A percentile compares a stretch with the other conserved stretches of the same genome.
Evolutionary conservation across 2,888 invertebrate species (phyloP).

Genomic region (Aplocera efformata): DNA sequence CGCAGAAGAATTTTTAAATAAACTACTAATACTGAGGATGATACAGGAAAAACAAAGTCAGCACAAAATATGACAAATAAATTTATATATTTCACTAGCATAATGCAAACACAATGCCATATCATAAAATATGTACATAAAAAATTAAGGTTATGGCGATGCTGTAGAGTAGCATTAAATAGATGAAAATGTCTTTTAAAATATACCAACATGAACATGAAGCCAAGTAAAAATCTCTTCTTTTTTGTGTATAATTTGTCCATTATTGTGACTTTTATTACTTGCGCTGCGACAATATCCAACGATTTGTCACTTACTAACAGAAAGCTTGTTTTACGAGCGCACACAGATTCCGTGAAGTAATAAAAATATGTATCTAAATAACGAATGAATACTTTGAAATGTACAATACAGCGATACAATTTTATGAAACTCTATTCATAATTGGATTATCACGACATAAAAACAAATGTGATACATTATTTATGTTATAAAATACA

Average conservation of each 20-base stretch:
- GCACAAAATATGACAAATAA: background rate
- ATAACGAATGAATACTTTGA: conserved; percentile 61
- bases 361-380: conserved; percentile 59
- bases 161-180: conserved; percentile 9
- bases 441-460: conserved; percentile 39
- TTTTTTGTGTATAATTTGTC: conserved; percentile 58
- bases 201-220: conserved; percentile 27
- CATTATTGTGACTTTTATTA: conserved; percentile 60
- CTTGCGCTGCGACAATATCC: conserved; percentile 53
- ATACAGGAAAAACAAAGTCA: too few relatives aligned
- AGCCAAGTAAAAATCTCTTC: conserved; percentile 45
- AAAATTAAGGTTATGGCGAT: conserved; percentile 8
- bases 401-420: conserved; percentile 50
- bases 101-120: conserved; percentile 3
- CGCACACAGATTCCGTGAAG: conserved; percentile 38
- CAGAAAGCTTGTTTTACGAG: conserved; percentile 61
- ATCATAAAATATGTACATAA: conserved; percentile 7
- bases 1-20: too few relatives aligned
- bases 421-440: conserved; percentile 58
- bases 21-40: too few relatives aligned
- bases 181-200: conserved; percentile 21
- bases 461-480: background rate
- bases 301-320: conserved; percentile 68
- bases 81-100: conserved; percentile 1
- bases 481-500: too few relatives aligned